A percentile compares a stretch with the other conserved stretches of the same genome.
Evolutionary conservation across 2,113 vertebrate species (phyloP).

Genomic region (Urocynchramus pylzowi): DNA sequence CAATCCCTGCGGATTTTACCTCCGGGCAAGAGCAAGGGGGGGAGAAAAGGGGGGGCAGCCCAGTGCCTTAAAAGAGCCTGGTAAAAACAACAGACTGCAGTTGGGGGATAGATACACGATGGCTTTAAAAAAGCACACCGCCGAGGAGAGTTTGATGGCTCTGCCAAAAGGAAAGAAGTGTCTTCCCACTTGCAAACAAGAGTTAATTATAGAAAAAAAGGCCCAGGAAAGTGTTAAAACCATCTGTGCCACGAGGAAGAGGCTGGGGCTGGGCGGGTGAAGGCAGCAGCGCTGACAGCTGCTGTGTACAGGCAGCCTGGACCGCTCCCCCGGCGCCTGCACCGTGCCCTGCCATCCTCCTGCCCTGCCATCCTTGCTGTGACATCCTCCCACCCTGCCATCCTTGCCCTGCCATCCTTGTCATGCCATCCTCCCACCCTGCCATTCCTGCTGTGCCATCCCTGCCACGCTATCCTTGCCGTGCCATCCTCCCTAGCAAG

Average conservation of each 20-base stretch:
- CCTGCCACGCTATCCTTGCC: neutral
- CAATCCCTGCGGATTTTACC: slow-evolving; percentile 63
- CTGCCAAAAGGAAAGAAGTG: slow-evolving; percentile 45
- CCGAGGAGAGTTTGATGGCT: slow-evolving; percentile 12
- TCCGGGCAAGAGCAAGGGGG: slow-evolving; percentile 45
- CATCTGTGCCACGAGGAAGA: slow-evolving; percentile 46
- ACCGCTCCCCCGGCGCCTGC: neutral
- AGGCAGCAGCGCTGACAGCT: slow-evolving; percentile 37
- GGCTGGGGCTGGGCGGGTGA: slow-evolving; percentile 11
- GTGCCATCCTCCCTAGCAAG: neutral
- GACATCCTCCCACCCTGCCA: neutral
- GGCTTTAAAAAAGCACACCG: slow-evolving; percentile 40
- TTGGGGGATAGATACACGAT: neutral
- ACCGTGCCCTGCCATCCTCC: neutral
- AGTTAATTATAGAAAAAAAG: slow-evolving; percentile 46
- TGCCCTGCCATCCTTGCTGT: neutral
- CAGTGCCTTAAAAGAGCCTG: slow-evolving; percentile 41
- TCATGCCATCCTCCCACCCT: accelerated
- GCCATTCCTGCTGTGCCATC: neutral
- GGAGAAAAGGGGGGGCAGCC: neutral
- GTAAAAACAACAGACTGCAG: slow-evolving; percentile 48
- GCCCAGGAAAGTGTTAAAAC: slow-evolving; percentile 50
- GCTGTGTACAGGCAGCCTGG: slow-evolving; percentile 20
- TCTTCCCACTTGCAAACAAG: slow-evolving; percentile 49
- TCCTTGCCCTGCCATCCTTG: neutral